Evolutionary conservation across 2,113 vertebrate species (phyloP), one percentile per base, ranked within the genome.

Genomic region (Halcyon senegalensis): DNA sequence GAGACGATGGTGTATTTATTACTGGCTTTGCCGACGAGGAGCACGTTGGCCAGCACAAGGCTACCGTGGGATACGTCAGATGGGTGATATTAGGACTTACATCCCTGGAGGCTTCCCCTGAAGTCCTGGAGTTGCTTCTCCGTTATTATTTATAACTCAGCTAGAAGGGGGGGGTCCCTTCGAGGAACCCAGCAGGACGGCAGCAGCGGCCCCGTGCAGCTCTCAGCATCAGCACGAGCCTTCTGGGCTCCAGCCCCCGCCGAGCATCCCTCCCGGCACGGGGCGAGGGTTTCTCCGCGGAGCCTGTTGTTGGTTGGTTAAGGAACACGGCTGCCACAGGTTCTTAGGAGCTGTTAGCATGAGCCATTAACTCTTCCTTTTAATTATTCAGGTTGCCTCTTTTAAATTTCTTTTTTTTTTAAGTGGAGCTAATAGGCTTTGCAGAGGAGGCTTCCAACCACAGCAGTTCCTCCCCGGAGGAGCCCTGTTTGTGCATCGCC

Each of bases 381-480:
- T 93, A 97, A 96, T 96, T 94, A 93, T 96, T 95, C 95, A 95
- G 93, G 82, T 92, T 85, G 58, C 82, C 46, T 95, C 92, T 85
- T 94, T 89, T 62, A 90, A 86, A 92, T 95, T 87, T 93, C 85
- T 92, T 93, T 78, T 41, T 41, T 41, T 66, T 94, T 88, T 63
- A 93, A 96, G 87, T 96, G 90, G 79, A 93, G 93, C 82, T 96
- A 91, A 96, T 90, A 96, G 94, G 82, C 82, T 94, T 93, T 96
- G 91, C 90, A 79, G 82, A 80, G 90, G 82, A 93, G 78, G 70
- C 63, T 96, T 91, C 94, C 87, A 91, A 33, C 95, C 94, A 44
- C 95, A 63, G 90, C 33, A 3, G 82, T 46, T 96, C 79, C 92
- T 96, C 90, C 87, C 84, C 0, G 7, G 82, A 95, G 93, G 75